phyloP scores from a whole-genome alignment of 1,140 invertebrate species.

The Antheraea pernyi region DNA sequence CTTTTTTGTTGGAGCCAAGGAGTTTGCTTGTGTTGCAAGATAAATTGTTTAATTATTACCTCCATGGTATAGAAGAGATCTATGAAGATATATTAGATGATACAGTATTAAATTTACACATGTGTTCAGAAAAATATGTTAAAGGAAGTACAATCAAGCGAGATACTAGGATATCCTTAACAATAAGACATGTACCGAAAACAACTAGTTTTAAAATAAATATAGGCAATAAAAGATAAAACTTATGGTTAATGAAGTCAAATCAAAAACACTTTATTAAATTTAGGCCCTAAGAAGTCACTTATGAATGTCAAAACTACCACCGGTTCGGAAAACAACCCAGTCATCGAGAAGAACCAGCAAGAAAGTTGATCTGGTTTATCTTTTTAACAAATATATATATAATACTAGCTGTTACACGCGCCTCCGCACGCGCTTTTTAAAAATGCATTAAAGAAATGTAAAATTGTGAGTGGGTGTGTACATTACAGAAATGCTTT shows the following conservation, averaged over 20 bases:
- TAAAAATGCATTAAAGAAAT: no score
- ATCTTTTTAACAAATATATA: no score
- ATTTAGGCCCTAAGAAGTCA: no score
- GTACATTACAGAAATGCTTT: no score
- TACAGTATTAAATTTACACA: constrained; percentile 84
- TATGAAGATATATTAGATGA: constrained; percentile 85
- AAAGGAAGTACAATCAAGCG: constrained; percentile 82
- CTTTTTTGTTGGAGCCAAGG: constrained; percentile 90
- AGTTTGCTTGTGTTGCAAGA: constrained; percentile 93
- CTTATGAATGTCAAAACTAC: no score
- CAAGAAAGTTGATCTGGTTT: no score
- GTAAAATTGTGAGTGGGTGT: no score
- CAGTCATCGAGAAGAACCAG: no score
- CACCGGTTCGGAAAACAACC: no score
- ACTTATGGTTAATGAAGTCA: constrained; percentile 28
- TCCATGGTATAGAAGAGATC: constrained; percentile 94
- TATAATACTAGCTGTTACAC: no score
- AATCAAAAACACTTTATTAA: no score
- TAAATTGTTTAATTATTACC: constrained; percentile 89
- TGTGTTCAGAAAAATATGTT: constrained; percentile 79
- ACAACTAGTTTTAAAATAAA: constrained; percentile 81
- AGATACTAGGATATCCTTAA: constrained; percentile 91
- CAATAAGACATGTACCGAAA: constrained; percentile 96
- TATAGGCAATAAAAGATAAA: constrained; percentile 84
- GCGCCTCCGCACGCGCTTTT: no score